These are phyloP conservation scores for Elephas maximus DNA, from an alignment of 2,113 vertebrate species.

Conservation along the genomic window DNA sequence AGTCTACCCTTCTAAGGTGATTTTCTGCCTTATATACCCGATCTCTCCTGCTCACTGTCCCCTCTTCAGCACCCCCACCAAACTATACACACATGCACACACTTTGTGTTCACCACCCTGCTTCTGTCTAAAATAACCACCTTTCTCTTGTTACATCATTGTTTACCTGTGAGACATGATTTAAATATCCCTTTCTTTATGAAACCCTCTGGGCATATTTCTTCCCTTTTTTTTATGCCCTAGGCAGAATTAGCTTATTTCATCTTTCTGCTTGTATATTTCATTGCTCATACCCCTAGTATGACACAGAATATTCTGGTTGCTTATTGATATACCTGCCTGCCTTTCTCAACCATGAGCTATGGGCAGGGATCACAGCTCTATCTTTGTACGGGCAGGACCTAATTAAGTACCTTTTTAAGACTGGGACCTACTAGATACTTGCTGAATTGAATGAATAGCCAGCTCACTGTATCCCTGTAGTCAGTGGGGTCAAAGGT, in stretches of 20 bases:
- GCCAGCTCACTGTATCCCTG: not conserved
- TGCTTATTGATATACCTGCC: not conserved
- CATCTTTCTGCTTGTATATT: not conserved
- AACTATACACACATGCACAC: not conserved
- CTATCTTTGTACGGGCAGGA: not conserved
- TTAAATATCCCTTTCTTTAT: constrained; percentile 36
- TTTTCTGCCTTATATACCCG: not conserved
- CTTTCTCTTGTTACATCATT: constrained; percentile 1
- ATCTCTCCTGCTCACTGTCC: not conserved
- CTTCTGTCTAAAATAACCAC: not conserved
- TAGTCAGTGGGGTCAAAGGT: not conserved
- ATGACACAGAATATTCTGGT: constrained; percentile 20
- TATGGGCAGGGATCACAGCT: not conserved
- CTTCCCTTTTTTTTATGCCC: not conserved
- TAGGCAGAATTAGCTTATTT: constrained; percentile 31
- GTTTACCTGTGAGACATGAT: constrained; percentile 26
- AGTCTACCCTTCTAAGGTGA: not conserved
- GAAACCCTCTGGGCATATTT: not conserved
- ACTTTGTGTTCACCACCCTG: not conserved
- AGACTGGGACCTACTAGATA: not conserved
- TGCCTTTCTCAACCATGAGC: constrained; percentile 36
- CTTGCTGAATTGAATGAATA: constrained; percentile 52
- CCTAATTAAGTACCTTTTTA: constrained; percentile 39
- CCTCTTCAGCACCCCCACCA: not conserved
- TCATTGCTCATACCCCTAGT: not conserved